Evolutionary conservation across 1,140 invertebrate species (phyloP).

Genomic region (Zaprionus inermis): DNA sequence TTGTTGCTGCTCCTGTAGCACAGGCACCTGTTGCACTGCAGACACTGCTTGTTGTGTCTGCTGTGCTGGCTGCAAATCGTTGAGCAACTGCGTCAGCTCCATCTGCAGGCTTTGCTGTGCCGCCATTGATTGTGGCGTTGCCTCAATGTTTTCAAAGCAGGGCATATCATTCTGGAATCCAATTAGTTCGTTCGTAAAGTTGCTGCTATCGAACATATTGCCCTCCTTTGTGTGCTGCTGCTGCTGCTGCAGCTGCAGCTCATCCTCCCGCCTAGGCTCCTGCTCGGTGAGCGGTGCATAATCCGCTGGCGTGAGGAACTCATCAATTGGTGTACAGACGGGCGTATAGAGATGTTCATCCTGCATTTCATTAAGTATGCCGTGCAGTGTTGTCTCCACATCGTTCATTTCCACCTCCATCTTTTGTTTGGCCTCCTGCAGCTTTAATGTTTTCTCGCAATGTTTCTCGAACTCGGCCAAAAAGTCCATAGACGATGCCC

Average conservation of each 20-base stretch:
- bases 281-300: slow-evolving; percentile 66
- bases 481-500: slow-evolving; percentile 55
- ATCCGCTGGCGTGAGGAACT: slow-evolving; percentile 71
- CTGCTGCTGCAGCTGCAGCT: slow-evolving; percentile 2
- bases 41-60: neutral
- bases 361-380: slow-evolving; percentile 80
- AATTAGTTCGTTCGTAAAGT: slow-evolving; percentile 68
- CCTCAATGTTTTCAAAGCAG: slow-evolving; percentile 75
- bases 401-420: slow-evolving; percentile 75
- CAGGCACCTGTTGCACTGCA: neutral
- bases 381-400: slow-evolving; percentile 78
- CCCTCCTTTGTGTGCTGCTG: slow-evolving; percentile 13
- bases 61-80: slow-evolving; percentile 59
- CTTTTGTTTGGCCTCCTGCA: slow-evolving; percentile 56
- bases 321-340: slow-evolving; percentile 63
- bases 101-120: slow-evolving; percentile 59
- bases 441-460: slow-evolving; percentile 53
- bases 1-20: neutral
- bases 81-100: slow-evolving; percentile 62
- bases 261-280: slow-evolving; percentile 13
- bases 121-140: slow-evolving; percentile 26
- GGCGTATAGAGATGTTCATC: slow-evolving; percentile 80
- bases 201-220: slow-evolving; percentile 60
- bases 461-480: slow-evolving; percentile 70
- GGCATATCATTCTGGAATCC: slow-evolving; percentile 82